Conservation (phyloP, 2,113 vertebrate species). For the Pampusana beccarii region DNA sequence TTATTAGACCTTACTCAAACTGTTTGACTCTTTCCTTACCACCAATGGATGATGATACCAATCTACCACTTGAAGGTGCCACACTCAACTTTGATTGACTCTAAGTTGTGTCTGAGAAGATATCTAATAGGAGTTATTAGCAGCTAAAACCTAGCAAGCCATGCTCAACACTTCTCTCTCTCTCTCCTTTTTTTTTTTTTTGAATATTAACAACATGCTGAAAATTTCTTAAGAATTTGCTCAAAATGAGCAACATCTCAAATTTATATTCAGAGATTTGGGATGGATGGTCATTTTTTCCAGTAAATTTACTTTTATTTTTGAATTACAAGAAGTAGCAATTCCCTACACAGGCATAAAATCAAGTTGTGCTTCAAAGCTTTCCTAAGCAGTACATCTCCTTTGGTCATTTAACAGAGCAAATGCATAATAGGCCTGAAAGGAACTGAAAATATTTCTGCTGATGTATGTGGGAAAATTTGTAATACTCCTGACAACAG, state of each 20-base stretch:
- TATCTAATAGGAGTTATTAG: not conserved
- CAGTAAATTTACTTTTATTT: not conserved
- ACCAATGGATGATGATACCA: not conserved
- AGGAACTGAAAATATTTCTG: slow-evolving; percentile 6
- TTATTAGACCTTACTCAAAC: not conserved
- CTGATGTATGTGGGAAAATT: not conserved
- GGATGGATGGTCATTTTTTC: not conserved
- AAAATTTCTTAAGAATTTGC: not conserved
- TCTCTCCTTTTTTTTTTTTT: not conserved
- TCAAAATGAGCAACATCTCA: not conserved
- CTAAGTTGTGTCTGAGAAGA: not conserved
- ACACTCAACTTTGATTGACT: not conserved
- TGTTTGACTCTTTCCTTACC: not conserved
- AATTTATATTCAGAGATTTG: not conserved
- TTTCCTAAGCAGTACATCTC: not conserved
- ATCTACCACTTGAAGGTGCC: not conserved
- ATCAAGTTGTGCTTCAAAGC: not conserved
- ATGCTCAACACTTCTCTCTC: not conserved
- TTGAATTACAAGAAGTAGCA: not conserved
- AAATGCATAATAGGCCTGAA: not conserved
- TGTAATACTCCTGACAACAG: not conserved
- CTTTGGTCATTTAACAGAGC: not conserved
- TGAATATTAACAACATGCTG: not conserved
- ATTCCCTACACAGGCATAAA: not conserved
- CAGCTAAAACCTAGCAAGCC: not conserved